phyloP scores from a whole-genome alignment of 2,888 invertebrate genomes.

The Drosophila hamatofila region DNA sequence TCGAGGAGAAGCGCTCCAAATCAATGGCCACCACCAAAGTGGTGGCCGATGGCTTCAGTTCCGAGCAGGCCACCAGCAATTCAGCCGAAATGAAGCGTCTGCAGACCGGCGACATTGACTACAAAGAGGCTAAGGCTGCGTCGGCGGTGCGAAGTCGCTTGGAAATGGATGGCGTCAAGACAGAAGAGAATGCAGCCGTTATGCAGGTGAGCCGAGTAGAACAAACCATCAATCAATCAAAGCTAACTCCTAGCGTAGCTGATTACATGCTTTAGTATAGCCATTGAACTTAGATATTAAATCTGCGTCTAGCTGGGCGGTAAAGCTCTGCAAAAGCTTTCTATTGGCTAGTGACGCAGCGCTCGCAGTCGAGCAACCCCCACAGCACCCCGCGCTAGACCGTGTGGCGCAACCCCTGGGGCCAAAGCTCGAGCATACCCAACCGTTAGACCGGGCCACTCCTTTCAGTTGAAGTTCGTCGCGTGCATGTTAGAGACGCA shows the following conservation, averaged over 20 bases:
- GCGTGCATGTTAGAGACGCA: slow-evolving; percentile 73
- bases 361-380: background rate
- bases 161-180: slow-evolving; percentile 93
- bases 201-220: slow-evolving; percentile 88
- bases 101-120: slow-evolving; percentile 93
- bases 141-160: slow-evolving; percentile 92
- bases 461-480: slow-evolving; percentile 70
- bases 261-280: slow-evolving; percentile 15
- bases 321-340: slow-evolving; percentile 40
- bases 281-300: slow-evolving; percentile 36
- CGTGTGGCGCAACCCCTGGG: slow-evolving; percentile 16
- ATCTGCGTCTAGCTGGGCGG: slow-evolving; percentile 6
- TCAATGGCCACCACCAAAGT: slow-evolving; percentile 92
- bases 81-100: slow-evolving; percentile 90
- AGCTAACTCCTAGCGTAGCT: background rate
- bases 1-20: slow-evolving; percentile 93
- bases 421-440: slow-evolving; percentile 38
- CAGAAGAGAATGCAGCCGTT: slow-evolving; percentile 93
- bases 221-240: background rate
- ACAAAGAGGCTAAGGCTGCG: slow-evolving; percentile 92
- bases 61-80: slow-evolving; percentile 90
- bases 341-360: slow-evolving; percentile 9
- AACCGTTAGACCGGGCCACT: slow-evolving; percentile 60
- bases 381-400: background rate
- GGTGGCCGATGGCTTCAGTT: slow-evolving; percentile 92